phyloP scores from a whole-genome alignment of 2,113 vertebrate species.

The Taxidea taxus region DNA sequence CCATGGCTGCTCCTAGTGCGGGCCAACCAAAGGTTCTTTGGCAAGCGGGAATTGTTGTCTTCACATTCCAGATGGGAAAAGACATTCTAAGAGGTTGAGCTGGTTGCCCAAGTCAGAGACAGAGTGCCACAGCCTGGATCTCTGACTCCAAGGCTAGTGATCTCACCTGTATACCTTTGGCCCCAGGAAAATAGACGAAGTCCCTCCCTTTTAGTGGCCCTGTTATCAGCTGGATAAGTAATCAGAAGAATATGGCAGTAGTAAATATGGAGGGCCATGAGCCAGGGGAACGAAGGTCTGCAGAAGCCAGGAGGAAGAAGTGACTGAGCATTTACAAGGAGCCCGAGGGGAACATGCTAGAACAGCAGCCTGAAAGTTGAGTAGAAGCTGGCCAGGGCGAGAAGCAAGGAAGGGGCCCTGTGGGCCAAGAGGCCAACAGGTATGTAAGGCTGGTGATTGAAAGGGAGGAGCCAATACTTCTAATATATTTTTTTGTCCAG shows the following conservation, averaged over 20 bases:
- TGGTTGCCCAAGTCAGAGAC: not conserved
- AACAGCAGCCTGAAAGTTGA: not conserved
- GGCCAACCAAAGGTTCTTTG: not conserved
- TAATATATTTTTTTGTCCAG: not conserved
- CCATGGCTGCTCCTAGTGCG: not conserved
- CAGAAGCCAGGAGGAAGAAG: not conserved
- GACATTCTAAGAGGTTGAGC: not conserved
- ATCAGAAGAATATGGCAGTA: not conserved
- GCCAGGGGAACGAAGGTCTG: not conserved
- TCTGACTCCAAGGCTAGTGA: not conserved
- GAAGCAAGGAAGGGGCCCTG: not conserved
- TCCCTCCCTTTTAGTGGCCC: not conserved
- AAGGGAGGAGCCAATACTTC: not conserved
- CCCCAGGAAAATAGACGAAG: not conserved
- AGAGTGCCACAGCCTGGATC: accelerated
- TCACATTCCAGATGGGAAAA: not conserved
- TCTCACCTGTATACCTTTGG: accelerated
- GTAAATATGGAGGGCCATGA: not conserved
- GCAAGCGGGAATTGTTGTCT: not conserved
- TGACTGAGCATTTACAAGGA: not conserved
- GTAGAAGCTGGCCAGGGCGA: accelerated
- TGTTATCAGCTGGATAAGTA: not conserved
- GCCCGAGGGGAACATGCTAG: accelerated
- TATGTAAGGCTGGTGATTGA: not conserved
- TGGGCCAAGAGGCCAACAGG: not conserved